These are phyloP conservation scores for Aphrophora alni DNA, from an alignment of 2,888 invertebrate genomes.

Conservation along the genomic window DNA sequence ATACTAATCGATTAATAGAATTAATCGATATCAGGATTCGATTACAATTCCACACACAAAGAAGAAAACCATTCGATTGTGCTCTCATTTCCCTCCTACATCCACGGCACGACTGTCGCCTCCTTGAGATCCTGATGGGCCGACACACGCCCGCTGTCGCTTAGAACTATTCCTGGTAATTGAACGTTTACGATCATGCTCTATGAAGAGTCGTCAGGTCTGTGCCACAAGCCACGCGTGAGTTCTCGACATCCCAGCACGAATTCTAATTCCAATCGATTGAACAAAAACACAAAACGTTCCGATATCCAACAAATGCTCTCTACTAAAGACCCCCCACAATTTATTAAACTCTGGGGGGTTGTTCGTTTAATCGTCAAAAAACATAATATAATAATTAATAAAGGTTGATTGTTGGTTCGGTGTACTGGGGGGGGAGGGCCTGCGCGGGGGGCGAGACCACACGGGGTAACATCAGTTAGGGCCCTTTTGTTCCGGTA, in stretches of 20 bases:
- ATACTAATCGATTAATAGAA: no score
- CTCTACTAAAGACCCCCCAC: background rate
- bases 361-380: conserved; percentile 9
- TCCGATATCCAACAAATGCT: background rate
- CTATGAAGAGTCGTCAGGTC: no score
- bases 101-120: no score
- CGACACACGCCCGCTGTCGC: background rate
- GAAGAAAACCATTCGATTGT: no score
- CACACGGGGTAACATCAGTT: conserved; percentile 1
- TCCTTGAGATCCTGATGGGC: background rate
- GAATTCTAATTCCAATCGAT: background rate
- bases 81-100: no score
- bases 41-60: no score
- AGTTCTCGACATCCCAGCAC: background rate
- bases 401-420: conserved; percentile 6
- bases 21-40: no score
- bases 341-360: conserved; percentile 6
- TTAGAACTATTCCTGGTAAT: background rate
- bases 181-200: background rate
- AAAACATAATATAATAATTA: conserved; percentile 9
- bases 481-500: background rate
- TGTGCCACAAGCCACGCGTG: background rate
- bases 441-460: background rate
- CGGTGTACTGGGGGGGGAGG: background rate
- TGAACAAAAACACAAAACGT: background rate